Conservation (phyloP, 1,140 invertebrate genomes). For the Hesperophylax magnus region DNA sequence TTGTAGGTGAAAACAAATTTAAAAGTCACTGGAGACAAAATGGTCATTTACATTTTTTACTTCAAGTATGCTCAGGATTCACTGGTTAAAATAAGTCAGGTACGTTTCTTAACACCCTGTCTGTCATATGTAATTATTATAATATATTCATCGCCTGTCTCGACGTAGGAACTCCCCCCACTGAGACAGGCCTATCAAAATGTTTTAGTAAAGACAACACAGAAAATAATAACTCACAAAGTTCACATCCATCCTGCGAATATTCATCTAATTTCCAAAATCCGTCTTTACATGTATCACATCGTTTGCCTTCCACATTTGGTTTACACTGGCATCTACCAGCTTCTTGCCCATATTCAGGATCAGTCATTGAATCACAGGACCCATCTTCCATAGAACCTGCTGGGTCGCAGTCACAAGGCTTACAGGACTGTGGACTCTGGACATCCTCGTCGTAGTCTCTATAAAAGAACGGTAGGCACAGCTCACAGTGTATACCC, state of each 20-base stretch:
- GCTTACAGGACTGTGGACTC: constrained; percentile 90
- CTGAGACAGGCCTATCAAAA: no score
- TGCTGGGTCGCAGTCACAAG: constrained; percentile 83
- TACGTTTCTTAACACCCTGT: no score
- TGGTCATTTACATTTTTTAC: no score
- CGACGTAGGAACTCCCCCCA: no score
- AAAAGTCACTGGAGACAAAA: no score
- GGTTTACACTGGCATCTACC: constrained; percentile 89
- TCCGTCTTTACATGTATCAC: constrained; percentile 88
- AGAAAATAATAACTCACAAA: constrained; percentile 80
- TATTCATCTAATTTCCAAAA: constrained; percentile 89
- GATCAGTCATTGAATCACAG: constrained; percentile 88
- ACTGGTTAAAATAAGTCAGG: no score
- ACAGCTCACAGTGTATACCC: constrained; percentile 94
- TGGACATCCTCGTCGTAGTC: constrained; percentile 85
- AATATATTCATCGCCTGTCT: no score
- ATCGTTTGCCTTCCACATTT: constrained; percentile 85
- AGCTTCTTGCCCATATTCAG: constrained; percentile 77
- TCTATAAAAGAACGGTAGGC: constrained; percentile 92
- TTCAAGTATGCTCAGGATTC: no score
- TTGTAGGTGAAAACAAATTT: no score
- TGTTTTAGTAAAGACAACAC: no score
- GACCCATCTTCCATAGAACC: constrained; percentile 90
- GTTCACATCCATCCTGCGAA: constrained; percentile 90
- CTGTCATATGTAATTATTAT: no score